A percentile compares a stretch with the other conserved stretches of the same genome.
phyloP scores from a whole-genome alignment of 2,888 invertebrate species.

The Criorhina ranunculi region DNA sequence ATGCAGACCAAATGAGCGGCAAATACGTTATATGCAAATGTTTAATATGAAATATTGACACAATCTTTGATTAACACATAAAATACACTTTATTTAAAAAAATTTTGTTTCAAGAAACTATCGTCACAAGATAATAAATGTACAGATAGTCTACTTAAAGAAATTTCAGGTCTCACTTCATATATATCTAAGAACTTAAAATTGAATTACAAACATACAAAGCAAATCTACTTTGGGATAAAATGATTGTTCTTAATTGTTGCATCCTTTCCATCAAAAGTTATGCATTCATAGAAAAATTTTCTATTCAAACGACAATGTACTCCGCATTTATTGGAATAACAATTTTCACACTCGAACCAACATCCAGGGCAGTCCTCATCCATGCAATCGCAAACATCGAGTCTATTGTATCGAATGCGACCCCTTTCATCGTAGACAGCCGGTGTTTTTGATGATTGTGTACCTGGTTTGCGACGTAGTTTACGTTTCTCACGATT shows the following conservation, averaged over 20 bases:
- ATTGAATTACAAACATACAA: neutral
- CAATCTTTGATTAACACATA: too few relatives aligned
- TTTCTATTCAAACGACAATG: conserved; percentile 92
- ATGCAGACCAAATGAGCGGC: too few relatives aligned
- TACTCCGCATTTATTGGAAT: conserved; percentile 90
- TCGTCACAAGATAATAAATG: too few relatives aligned
- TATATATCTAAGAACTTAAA: too few relatives aligned
- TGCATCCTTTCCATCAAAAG: conserved; percentile 91
- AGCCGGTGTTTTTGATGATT: conserved; percentile 71
- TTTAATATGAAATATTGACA: too few relatives aligned
- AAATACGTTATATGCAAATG: too few relatives aligned
- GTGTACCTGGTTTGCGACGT: conserved; percentile 85
- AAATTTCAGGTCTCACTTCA: too few relatives aligned
- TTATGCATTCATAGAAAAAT: conserved; percentile 91
- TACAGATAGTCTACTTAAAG: too few relatives aligned
- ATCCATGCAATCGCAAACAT: conserved; percentile 94
- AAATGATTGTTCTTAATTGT: conserved; percentile 80
- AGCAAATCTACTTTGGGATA: conserved; percentile 18
- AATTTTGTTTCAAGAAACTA: too few relatives aligned
- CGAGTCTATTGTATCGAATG: conserved; percentile 87
- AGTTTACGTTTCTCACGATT: conserved; percentile 91
- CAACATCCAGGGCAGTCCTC: conserved; percentile 93
- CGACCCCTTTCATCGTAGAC: conserved; percentile 89
- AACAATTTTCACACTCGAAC: conserved; percentile 91
- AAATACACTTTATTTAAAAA: too few relatives aligned